Base-by-base conservation (phyloP, 2,797 vertebrate species). In the Crenichthys baileyi region DNA sequence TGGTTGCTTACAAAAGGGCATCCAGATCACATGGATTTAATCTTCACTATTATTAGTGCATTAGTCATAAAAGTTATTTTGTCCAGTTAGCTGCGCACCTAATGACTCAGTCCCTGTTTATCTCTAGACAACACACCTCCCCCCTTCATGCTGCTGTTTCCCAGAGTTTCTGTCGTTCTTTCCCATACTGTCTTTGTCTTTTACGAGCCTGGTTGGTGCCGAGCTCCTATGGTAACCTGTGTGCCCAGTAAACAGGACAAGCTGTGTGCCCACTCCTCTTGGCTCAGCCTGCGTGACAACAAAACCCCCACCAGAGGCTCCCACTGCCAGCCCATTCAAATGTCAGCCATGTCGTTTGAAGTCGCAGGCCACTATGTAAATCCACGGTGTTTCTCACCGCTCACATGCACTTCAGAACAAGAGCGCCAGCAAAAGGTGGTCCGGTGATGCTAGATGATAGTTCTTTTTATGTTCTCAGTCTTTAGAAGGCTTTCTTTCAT, bases 221-320 rank as follows among this genome's bases (percentile, higher is more conserved):
- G 78, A 77, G 91, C 93, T 95, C 88, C 93, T 93, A 94, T 94
- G 92, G 92, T 93, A 94, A 95, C 93, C 92, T 94, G 91, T 90
- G 79, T 88, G 78, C 79, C 88, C 83, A 89, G 87, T 93, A 92
- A 94, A 94, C 90, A 92, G 91, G 92, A 88, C 92, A 91, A 92
- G 86, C 91, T 92, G 90, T 80, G 83, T 92, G 93, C 91, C 89
- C 91, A 90, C 88, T 93, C 91, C 91, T 90, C 89, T 91, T 92
- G 90, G 91, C 91, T 92, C 90, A 76, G 88, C 91, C 89, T 83
- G 82, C 84, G 89, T 88, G 88, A 85, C 91, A 93, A 92, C 91
- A 90, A 89, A 89, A 91, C 82, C 81, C 88, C 93, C 90, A 91
- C 89, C 89, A 91, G 92, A 91, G 90, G 87, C 85, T 93, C 92